Evolutionary conservation across 2,797 vertebrate genomes (phyloP).

Genomic region (Lepilemur ruficaudatus): DNA sequence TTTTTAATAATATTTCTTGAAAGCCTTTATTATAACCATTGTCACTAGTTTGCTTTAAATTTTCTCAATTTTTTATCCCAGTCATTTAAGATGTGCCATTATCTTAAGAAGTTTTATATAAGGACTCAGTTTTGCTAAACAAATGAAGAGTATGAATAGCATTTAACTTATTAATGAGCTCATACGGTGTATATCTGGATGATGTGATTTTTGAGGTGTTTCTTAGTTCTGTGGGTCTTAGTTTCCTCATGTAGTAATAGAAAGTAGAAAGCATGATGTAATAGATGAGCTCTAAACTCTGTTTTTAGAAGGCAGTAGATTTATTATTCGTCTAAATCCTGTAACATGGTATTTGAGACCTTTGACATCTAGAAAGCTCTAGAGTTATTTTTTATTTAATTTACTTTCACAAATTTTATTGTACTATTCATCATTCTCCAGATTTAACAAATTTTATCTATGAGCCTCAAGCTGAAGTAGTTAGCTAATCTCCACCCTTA

Average conservation of each 20-base stretch:
- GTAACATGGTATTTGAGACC: background rate
- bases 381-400: background rate
- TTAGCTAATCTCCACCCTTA: background rate
- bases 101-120: background rate
- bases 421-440: background rate
- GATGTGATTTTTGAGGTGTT: background rate
- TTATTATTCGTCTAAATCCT: background rate
- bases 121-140: background rate
- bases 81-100: background rate
- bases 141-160: background rate
- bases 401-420: background rate
- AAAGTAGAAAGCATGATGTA: background rate
- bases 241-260: background rate
- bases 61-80: background rate
- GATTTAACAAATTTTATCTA: background rate
- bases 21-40: background rate
- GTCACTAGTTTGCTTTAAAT: background rate
- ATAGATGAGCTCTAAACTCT: background rate
- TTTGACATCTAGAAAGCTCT: background rate
- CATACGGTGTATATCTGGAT: background rate
- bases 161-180: background rate
- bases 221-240: background rate
- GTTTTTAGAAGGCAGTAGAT: background rate
- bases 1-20: background rate
- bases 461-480: background rate